Evolutionary conservation across 2,797 vertebrate species (phyloP), one percentile per base, ranked within the genome.

Genomic region (Pogoniulus pusillus): DNA sequence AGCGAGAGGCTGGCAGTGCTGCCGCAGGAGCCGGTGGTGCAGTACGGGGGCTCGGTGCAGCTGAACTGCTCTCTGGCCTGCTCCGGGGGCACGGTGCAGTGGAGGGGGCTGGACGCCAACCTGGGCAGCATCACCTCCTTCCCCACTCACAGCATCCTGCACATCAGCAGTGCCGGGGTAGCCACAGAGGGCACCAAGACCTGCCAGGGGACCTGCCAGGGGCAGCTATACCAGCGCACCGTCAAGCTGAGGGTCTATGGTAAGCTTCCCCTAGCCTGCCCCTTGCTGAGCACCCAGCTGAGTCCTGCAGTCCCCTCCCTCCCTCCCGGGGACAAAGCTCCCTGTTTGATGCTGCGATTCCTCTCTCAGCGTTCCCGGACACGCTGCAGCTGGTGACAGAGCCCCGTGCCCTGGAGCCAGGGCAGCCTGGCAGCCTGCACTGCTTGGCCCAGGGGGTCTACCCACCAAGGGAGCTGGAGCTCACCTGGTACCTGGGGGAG

Each of bases 81-180:
- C 1, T 1, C 12, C 0, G 63, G 19, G 1, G 85, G 95, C 29
- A 86, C 34, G 0, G 96, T 97, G 53, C 94, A 91, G 37, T 98
- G 98, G 97, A 94, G 78, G 1, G 97, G 97, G 30, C 94, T 98
- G 90, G 98, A 98, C 84, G 98, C 92, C 3, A 91, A 85, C 90
- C 70, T 96, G 87, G 97, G 96, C 2, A 45, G 60, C 7, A 55
- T 97, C 66, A 39, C 70, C 45, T 93, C 90, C 14, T 72, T 27
- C 34, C n/a, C 85, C 7, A 95, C 86, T 4, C 49, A 87, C 93
- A 98, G 97, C 73, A 12, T 96, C 71, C 95, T 98, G 43, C 90
- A 77, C 2, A 12, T 98, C 66, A 41, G 3, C 60, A 66, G 78
- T 0, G 96, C 96, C 4, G 49, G 32, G 0, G 62, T 97, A 4